Evolutionary conservation across 2,797 vertebrate genomes (phyloP).

Genomic region (Chanos chanos): DNA sequence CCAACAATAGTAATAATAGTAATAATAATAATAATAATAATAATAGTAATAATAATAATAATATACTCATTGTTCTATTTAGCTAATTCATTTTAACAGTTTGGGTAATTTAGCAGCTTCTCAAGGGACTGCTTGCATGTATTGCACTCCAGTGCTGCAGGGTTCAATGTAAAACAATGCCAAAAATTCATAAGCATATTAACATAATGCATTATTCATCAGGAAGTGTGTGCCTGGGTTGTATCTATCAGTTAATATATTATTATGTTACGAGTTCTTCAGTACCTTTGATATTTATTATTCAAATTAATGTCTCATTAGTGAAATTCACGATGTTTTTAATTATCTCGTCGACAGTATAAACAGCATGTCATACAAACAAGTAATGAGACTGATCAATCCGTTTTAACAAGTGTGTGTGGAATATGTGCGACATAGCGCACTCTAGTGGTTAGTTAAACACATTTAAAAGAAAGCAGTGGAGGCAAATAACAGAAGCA

Average conservation of each 20-base stretch:
- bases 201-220: conserved; percentile 1
- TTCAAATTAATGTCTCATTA: conserved; percentile 70
- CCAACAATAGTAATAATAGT: too few relatives aligned
- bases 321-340: conserved; percentile 66
- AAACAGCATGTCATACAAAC: conserved; percentile 64
- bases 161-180: neutral
- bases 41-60: too few relatives aligned
- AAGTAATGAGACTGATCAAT: conserved; percentile 56
- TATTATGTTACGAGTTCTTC: conserved; percentile 55
- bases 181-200: neutral
- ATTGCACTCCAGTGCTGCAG: neutral
- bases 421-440: conserved; percentile 43
- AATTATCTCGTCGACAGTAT: conserved; percentile 67
- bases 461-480: neutral
- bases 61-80: too few relatives aligned
- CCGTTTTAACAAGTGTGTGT: neutral
- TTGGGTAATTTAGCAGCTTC: too few relatives aligned
- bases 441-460: conserved; percentile 52
- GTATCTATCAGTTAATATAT: conserved; percentile 41
- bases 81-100: too few relatives aligned
- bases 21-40: too few relatives aligned
- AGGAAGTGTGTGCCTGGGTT: neutral
- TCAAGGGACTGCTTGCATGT: neutral
- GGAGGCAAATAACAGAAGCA: neutral
- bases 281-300: conserved; percentile 66